phyloP scores from a whole-genome alignment of 1,140 invertebrate genomes.

The Euura lappo region DNA sequence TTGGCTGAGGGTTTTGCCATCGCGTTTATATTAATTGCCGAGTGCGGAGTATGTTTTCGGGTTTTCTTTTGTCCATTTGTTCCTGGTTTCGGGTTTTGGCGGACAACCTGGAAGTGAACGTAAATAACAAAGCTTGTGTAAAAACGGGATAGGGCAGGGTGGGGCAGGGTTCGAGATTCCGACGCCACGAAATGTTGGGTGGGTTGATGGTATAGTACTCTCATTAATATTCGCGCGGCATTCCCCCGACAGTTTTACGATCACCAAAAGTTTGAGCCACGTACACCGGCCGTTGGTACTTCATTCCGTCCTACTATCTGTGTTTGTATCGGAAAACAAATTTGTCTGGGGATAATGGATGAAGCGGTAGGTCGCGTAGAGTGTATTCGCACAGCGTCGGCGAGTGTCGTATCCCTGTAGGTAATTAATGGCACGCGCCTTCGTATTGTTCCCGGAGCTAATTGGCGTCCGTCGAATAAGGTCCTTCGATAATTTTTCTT shows the following conservation, averaged over 20 bases:
- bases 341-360: conserved; percentile 55
- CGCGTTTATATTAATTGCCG: too few species aligned
- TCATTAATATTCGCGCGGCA: conserved; percentile 51
- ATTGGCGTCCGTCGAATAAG: background rate
- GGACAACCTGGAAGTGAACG: background rate
- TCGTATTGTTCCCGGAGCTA: background rate
- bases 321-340: conserved; percentile 55
- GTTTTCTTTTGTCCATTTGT: background rate
- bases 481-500: conserved; percentile 9
- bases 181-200: background rate
- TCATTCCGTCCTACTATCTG: conserved; percentile 33
- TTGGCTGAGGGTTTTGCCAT: conserved; percentile 16
- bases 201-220: conserved; percentile 16
- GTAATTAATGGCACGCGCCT: conserved; percentile 10
- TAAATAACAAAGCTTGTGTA: background rate
- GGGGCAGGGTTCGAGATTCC: background rate
- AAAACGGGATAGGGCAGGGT: background rate
- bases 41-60: background rate
- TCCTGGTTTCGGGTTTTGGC: background rate
- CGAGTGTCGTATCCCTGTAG: background rate
- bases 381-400: conserved; percentile 8
- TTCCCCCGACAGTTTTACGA: conserved; percentile 42
- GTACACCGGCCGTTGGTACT: conserved; percentile 10
- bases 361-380: conserved; percentile 45
- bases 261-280: conserved; percentile 33